A percentile compares a stretch with the other conserved stretches of the same genome.
Evolutionary conservation across 2,797 vertebrate species (phyloP).

Genomic region (Epinephelus malabaricus): DNA sequence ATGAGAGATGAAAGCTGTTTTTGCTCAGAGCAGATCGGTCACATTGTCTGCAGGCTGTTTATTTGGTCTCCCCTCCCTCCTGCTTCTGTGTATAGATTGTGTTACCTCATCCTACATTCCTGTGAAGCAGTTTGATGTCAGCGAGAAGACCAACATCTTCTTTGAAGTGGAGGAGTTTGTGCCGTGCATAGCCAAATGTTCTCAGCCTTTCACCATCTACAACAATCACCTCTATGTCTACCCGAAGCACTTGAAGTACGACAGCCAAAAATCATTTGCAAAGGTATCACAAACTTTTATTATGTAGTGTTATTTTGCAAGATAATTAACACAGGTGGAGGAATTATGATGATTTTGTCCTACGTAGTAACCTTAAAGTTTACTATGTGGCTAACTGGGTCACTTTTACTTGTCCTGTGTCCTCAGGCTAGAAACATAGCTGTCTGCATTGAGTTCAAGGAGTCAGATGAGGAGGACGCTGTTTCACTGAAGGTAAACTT

Average conservation of each 20-base stretch:
- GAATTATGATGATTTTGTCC: slow-evolving; percentile 6
- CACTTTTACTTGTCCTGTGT: slow-evolving; percentile 9
- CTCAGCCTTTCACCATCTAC: slow-evolving; percentile 97
- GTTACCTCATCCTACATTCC: slow-evolving; percentile 98
- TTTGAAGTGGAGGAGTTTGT: slow-evolving; percentile 98
- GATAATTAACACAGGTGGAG: not conserved
- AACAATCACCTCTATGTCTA: slow-evolving; percentile 98
- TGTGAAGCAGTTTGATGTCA: slow-evolving; percentile 92
- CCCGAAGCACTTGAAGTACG: slow-evolving; percentile 96
- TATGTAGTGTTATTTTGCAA: not conserved
- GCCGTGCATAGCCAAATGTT: slow-evolving; percentile 94
- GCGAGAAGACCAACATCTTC: slow-evolving; percentile 84
- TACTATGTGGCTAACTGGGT: slow-evolving; percentile 17
- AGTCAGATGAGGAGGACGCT: slow-evolving; percentile 94
- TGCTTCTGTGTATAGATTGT: slow-evolving; percentile 87
- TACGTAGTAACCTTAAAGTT: not conserved
- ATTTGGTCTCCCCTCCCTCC: slow-evolving; percentile 56
- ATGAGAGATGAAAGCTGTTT: slow-evolving; percentile 44
- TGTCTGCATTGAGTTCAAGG: slow-evolving; percentile 93
- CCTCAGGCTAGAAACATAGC: slow-evolving; percentile 93
- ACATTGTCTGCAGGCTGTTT: slow-evolving; percentile 51
- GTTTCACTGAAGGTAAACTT: slow-evolving; percentile 78
- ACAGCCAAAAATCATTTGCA: slow-evolving; percentile 95
- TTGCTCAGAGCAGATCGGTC: slow-evolving; percentile 37
- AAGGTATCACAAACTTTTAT: slow-evolving; percentile 85